Conservation (phyloP, 2,113 vertebrate genomes). For the Gymnarchus niloticus region DNA sequence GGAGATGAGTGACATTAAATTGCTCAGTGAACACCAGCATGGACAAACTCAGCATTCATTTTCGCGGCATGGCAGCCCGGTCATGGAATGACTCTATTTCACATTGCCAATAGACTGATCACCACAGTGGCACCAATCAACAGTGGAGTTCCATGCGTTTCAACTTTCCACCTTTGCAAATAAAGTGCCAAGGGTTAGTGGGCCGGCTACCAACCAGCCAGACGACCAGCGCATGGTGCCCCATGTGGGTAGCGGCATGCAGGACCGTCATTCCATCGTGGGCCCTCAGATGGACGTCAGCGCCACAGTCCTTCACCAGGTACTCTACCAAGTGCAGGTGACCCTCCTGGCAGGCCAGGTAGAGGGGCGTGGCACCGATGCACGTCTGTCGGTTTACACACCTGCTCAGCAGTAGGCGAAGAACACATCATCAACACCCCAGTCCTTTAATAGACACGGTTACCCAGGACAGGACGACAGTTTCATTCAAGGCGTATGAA, state of each 20-base stretch:
- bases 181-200: not conserved
- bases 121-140: too few species aligned
- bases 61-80: not conserved
- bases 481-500: not conserved
- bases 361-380: conserved; percentile 68
- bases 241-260: conserved; percentile 72
- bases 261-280: conserved; percentile 74
- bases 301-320: conserved; percentile 66
- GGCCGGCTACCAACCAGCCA: conserved; percentile 68
- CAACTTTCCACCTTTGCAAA: not conserved
- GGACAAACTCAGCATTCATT: not conserved
- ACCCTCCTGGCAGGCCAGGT: conserved; percentile 79
- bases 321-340: conserved; percentile 69
- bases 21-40: not conserved
- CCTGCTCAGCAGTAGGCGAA: conserved; percentile 42
- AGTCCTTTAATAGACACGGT: not conserved
- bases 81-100: too few species aligned
- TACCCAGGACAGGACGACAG: not conserved
- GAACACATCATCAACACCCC: not conserved
- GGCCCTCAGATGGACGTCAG: conserved; percentile 65
- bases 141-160: not conserved
- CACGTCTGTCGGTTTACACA: conserved; percentile 63
- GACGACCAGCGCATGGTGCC: conserved; percentile 65
- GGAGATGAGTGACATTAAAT: not conserved
- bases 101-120: too few species aligned